Conservation (phyloP, 1,140 invertebrate species). For the Lepidotrigona ventralis region DNA sequence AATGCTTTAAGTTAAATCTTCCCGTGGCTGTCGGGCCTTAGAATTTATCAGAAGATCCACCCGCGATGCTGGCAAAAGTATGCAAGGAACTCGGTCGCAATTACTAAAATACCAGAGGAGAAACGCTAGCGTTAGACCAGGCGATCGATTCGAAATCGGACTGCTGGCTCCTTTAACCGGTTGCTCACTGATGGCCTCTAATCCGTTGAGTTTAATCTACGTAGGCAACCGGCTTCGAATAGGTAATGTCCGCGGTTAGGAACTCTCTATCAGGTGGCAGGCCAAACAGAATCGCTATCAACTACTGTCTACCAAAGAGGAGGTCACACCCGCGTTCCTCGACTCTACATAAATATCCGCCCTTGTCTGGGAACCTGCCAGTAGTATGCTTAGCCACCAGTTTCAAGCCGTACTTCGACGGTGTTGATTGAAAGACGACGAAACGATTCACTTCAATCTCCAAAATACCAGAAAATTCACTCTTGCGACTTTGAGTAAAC, state of each 20-base stretch:
- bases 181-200: constrained; percentile 25
- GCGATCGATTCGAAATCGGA: constrained; percentile 23
- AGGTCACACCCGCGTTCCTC: not conserved
- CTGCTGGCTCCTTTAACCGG: constrained; percentile 6
- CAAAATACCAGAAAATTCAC: no score
- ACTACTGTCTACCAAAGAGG: constrained; percentile 53
- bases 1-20: not conserved
- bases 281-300: constrained; percentile 61
- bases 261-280: constrained; percentile 55
- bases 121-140: not conserved
- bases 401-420: not conserved
- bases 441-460: not conserved
- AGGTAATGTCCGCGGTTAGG: constrained; percentile 46
- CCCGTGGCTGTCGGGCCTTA: not conserved
- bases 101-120: constrained; percentile 5
- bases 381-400: not conserved
- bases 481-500: no score
- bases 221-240: constrained; percentile 7
- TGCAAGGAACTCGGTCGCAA: constrained; percentile 2
- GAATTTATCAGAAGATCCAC: constrained; percentile 16
- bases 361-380: not conserved
- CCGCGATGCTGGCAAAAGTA: not conserved
- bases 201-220: constrained; percentile 49
- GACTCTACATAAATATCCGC: constrained; percentile 15
- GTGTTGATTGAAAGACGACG: no score